phyloP scores from a whole-genome alignment of 92 coral and sea anemone genomes.

The Metridium senile region DNA sequence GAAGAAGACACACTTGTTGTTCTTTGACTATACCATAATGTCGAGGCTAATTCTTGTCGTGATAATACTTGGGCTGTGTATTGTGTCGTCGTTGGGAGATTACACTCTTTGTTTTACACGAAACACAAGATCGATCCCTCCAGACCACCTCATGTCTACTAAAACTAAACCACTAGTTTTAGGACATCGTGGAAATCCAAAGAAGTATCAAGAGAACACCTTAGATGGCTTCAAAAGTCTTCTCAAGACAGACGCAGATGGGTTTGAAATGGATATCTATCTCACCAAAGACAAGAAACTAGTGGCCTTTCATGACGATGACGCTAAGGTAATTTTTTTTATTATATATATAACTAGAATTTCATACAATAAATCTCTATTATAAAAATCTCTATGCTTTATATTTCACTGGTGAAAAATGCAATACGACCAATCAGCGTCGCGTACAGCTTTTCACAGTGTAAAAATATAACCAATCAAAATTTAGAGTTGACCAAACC shows the following conservation, averaged over 20 bases:
- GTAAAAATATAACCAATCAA: no score
- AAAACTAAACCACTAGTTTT: conserved; percentile 76
- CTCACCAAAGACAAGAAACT: conserved; percentile 84
- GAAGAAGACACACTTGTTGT: no score
- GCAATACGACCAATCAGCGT: no score
- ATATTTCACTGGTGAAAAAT: no score
- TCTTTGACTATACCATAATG: no score
- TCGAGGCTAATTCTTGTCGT: not conserved
- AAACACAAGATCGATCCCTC: conserved; percentile 41
- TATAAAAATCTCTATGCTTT: not conserved
- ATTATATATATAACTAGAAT: not conserved
- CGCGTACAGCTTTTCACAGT: no score
- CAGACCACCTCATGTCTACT: conserved; percentile 58
- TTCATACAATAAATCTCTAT: not conserved
- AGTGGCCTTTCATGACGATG: conserved; percentile 78
- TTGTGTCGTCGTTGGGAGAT: not conserved
- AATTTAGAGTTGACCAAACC: no score
- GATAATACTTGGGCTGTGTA: not conserved
- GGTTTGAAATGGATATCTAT: conserved; percentile 82
- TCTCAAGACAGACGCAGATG: conserved; percentile 75
- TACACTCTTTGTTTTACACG: conserved; percentile 26
- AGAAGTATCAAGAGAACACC: conserved; percentile 82
- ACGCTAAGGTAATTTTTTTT: conserved; percentile 56
- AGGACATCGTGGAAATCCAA: conserved; percentile 94
- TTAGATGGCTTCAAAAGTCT: conserved; percentile 86